Percentiles rank a stretch among this genome's conserved stretches.
Evolutionary conservation across 2,113 vertebrate genomes (phyloP).

Genomic region (Thunnus thynnus): DNA sequence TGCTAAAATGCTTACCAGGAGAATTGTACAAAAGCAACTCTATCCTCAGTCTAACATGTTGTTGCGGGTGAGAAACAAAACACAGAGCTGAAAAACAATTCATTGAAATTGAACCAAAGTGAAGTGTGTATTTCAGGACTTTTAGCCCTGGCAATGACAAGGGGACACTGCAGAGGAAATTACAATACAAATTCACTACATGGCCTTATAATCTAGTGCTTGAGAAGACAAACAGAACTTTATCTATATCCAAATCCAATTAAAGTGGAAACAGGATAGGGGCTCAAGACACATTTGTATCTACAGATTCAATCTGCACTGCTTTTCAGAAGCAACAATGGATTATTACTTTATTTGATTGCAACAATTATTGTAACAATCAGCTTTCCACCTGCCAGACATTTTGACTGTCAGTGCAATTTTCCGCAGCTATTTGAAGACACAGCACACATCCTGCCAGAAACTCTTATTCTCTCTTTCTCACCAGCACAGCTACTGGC

Average conservation of each 20-base stretch:
- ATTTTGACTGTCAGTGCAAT: slow-evolving; percentile 68
- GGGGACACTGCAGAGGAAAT: slow-evolving; percentile 43
- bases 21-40: slow-evolving; percentile 7
- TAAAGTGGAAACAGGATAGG: slow-evolving; percentile 64
- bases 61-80: slow-evolving; percentile 3
- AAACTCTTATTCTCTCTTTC: slow-evolving; percentile 23
- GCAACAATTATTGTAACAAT: slow-evolving; percentile 70
- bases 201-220: slow-evolving; percentile 55
- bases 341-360: slow-evolving; percentile 69
- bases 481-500: neutral
- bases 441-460: slow-evolving; percentile 19
- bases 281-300: slow-evolving; percentile 63
- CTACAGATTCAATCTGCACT: slow-evolving; percentile 69
- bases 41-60: slow-evolving; percentile 9
- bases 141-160: slow-evolving; percentile 33
- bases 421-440: slow-evolving; percentile 59
- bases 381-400: slow-evolving; percentile 65
- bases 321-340: slow-evolving; percentile 63
- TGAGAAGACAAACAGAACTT: slow-evolving; percentile 68
- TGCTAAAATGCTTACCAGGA: neutral
- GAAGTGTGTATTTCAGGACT: slow-evolving; percentile 19
- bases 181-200: slow-evolving; percentile 48
- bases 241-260: slow-evolving; percentile 72
- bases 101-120: slow-evolving; percentile 44
- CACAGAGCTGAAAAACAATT: slow-evolving; percentile 32